Percentiles rank a stretch among this genome's conserved stretches.
Conservation (phyloP, 2,888 invertebrate species). For the Octodonta nipae region DNA sequence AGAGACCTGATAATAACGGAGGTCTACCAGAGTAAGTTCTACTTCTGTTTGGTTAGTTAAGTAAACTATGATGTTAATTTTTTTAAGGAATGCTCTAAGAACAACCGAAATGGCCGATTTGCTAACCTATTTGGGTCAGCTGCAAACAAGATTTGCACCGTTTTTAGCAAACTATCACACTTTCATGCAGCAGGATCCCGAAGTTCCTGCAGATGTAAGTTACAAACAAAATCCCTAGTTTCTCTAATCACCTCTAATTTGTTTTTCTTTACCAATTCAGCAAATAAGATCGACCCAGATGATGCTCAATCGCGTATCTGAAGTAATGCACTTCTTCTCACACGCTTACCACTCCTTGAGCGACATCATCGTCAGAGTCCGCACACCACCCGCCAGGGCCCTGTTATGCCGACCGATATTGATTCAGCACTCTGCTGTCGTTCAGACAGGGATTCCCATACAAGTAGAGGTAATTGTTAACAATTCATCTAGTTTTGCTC, state of each 20-base stretch:
- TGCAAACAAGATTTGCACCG: slow-evolving; percentile 50
- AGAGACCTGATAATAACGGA: slow-evolving; percentile 12
- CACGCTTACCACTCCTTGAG: slow-evolving; percentile 83
- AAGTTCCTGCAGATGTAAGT: slow-evolving; percentile 28
- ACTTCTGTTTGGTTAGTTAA: too few relatives aligned
- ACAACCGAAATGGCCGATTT: slow-evolving; percentile 43
- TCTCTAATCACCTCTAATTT: background rate
- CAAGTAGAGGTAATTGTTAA: slow-evolving; percentile 40
- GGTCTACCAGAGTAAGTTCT: slow-evolving; percentile 16
- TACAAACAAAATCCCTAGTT: too few relatives aligned
- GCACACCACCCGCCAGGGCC: slow-evolving; percentile 52
- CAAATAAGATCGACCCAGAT: slow-evolving; percentile 47
- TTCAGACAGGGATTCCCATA: slow-evolving; percentile 53
- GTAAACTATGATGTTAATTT: slow-evolving; percentile 2
- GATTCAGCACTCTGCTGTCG: slow-evolving; percentile 51
- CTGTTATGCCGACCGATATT: slow-evolving; percentile 59
- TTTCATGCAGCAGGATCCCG: slow-evolving; percentile 48
- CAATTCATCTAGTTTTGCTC: too few relatives aligned
- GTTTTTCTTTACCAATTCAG: slow-evolving; percentile 19
- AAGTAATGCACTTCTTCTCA: slow-evolving; percentile 70
- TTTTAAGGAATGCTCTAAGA: slow-evolving; percentile 30
- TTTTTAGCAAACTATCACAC: slow-evolving; percentile 50
- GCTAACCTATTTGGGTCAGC: slow-evolving; percentile 39
- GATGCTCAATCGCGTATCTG: slow-evolving; percentile 59
- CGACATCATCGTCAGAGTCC: slow-evolving; percentile 65